phyloP scores from a whole-genome alignment of 2,797 vertebrate genomes.

The Discoglossus pictus region DNA sequence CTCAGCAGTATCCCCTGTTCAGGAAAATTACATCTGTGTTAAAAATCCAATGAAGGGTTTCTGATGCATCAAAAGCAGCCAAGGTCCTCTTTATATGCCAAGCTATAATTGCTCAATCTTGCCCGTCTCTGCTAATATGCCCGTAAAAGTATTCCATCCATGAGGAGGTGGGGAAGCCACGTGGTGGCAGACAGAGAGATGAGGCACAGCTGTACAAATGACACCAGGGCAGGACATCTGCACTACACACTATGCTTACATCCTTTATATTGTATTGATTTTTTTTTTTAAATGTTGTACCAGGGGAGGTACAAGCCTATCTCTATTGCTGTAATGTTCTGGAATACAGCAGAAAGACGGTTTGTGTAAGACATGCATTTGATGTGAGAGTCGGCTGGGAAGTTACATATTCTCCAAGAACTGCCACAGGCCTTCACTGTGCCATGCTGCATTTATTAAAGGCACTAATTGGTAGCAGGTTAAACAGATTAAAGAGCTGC shows the following conservation, averaged over 20 bases:
- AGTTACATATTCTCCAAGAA: not conserved
- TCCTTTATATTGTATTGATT: not conserved
- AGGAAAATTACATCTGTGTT: conserved; percentile 1
- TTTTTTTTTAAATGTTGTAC: too few relatives aligned
- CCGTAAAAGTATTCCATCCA: conserved; percentile 1
- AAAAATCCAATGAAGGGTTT: conserved; percentile 1
- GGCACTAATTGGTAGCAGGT: not conserved
- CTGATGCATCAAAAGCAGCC: not conserved
- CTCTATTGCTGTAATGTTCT: too few relatives aligned
- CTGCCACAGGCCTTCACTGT: not conserved
- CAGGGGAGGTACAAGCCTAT: too few relatives aligned
- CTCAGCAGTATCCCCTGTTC: not conserved
- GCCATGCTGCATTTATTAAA: not conserved
- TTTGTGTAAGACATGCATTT: too few relatives aligned
- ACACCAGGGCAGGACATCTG: conserved; percentile 7
- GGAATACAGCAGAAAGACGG: too few relatives aligned
- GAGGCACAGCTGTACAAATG: conserved; percentile 23
- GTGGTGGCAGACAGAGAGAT: not conserved
- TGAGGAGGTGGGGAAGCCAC: not conserved
- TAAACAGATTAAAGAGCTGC: not conserved
- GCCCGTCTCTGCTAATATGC: conserved; percentile 16
- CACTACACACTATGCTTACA: conserved; percentile 3
- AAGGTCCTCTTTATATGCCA: conserved; percentile 14
- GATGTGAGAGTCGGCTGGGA: too few relatives aligned
- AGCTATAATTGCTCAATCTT: conserved; percentile 11